Conservation (phyloP, 2,113 vertebrate genomes). For the Mus spicilegus region DNA sequence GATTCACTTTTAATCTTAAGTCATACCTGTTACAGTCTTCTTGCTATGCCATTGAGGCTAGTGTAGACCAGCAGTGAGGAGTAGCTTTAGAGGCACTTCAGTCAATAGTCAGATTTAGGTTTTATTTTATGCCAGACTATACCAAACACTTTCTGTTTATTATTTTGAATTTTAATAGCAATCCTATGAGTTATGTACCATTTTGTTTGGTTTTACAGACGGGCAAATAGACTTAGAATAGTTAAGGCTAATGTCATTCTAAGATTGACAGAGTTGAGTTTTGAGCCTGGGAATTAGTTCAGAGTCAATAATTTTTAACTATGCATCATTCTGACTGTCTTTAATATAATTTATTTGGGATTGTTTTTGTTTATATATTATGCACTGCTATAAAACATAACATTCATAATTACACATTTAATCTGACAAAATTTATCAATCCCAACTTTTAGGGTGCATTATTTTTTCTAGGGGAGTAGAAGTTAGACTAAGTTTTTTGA, state of each 20-base stretch:
- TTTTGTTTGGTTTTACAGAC: neutral
- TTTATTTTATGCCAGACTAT: conserved; percentile 9
- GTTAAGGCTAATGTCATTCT: neutral
- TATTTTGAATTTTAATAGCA: neutral
- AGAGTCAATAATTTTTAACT: neutral
- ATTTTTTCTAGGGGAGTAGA: neutral
- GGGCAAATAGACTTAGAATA: neutral
- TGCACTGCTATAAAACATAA: neutral
- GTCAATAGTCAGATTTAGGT: neutral
- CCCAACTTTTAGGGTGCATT: neutral
- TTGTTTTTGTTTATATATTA: conserved; percentile 3
- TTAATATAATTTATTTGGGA: neutral
- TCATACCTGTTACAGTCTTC: neutral
- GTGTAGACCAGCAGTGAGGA: neutral
- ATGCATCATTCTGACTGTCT: neutral
- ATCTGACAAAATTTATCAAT: neutral
- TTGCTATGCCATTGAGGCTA: neutral
- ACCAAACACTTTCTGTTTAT: neutral
- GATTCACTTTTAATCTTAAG: neutral
- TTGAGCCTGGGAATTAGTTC: neutral
- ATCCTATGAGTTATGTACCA: neutral
- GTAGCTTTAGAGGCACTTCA: neutral
- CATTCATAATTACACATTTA: neutral
- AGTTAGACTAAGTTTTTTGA: neutral
- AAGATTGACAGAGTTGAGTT: neutral